Evolutionary conservation across 2,797 vertebrate genomes (phyloP).

Genomic region (Eupleurogrammus muticus): DNA sequence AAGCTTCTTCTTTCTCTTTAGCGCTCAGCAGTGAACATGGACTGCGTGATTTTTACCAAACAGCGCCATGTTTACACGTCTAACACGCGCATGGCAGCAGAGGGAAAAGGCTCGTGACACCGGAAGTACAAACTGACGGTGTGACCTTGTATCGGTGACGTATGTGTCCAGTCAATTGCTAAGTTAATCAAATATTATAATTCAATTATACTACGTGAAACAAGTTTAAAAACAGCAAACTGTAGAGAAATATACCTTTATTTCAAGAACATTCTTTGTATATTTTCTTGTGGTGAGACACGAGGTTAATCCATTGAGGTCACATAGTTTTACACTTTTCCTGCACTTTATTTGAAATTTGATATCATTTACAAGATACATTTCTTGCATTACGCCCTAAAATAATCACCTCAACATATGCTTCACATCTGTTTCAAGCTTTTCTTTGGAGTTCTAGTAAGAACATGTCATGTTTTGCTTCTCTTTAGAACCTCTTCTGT

Average conservation of each 20-base stretch:
- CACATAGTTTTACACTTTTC: too few species aligned
- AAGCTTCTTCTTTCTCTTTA: background rate
- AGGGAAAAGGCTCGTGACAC: background rate
- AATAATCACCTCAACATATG: too few species aligned
- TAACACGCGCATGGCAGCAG: constrained; percentile 21
- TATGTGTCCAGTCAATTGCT: constrained; percentile 34
- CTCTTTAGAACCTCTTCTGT: too few species aligned
- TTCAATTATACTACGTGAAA: too few species aligned
- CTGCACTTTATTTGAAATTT: too few species aligned
- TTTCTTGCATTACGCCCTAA: too few species aligned
- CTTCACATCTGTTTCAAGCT: too few species aligned
- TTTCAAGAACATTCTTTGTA: constrained; percentile 2
- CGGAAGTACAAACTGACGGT: constrained; percentile 51
- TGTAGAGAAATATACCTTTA: constrained; percentile 14
- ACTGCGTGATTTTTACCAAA: fast-evolving
- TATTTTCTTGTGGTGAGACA: background rate
- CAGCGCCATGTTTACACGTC: background rate
- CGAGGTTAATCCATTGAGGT: background rate
- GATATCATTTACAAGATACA: too few species aligned
- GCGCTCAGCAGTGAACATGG: background rate
- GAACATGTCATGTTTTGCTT: too few species aligned
- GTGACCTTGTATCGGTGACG: constrained; percentile 41
- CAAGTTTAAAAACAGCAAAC: background rate
- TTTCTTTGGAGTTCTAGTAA: too few species aligned
- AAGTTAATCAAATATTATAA: too few species aligned